Percentiles rank a stretch among this genome's conserved stretches.
phyloP scores from a whole-genome alignment of 2,888 invertebrate genomes.

The Ectemnius cavifrons region DNA sequence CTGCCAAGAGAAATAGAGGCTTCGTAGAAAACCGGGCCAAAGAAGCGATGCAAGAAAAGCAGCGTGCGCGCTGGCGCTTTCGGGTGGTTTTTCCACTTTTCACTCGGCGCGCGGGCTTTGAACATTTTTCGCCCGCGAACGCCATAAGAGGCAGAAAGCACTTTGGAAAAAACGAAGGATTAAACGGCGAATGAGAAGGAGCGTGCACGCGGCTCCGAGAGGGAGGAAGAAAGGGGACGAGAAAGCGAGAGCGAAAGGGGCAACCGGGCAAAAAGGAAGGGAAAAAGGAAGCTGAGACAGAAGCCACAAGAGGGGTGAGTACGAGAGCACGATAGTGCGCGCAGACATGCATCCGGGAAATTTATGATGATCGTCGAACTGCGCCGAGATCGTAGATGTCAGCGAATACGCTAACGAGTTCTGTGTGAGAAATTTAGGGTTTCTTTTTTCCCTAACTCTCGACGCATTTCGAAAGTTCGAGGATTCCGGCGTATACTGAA shows the following conservation, averaged over 20 bases:
- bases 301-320: constrained; percentile 3
- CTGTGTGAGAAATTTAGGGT: background rate
- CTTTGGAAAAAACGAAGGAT: constrained; percentile 15
- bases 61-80: constrained; percentile 18
- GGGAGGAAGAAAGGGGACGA: background rate
- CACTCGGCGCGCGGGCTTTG: background rate
- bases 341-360: background rate
- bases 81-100: constrained; percentile 6
- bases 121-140: constrained; percentile 3
- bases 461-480: no score
- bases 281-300: background rate
- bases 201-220: background rate
- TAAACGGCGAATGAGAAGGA: constrained; percentile 13
- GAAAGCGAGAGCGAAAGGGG: constrained; percentile 8
- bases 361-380: constrained; percentile 5
- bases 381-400: background rate
- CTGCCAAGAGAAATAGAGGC: constrained; percentile 13
- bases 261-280: background rate
- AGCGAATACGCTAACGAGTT: background rate
- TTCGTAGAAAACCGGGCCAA: constrained; percentile 17
- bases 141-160: constrained; percentile 20
- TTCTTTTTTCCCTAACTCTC: no score
- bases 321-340: constrained; percentile 9
- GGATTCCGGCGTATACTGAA: no score
- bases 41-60: background rate